Percentiles rank a stretch among this genome's conserved stretches.
Conservation (phyloP, 2,888 invertebrate species). For the Synanthedon myopaeformis region DNA sequence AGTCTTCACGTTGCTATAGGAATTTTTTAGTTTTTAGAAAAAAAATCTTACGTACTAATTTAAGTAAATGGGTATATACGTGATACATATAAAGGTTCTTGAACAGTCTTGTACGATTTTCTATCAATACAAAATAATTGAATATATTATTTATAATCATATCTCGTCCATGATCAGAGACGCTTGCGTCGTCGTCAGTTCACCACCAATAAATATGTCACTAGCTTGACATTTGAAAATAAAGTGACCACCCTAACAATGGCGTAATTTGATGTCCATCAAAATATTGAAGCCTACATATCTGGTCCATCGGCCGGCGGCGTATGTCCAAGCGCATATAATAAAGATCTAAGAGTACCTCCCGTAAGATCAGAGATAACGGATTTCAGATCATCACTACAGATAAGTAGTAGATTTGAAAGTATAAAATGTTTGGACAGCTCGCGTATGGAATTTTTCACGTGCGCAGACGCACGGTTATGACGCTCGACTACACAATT, state of each 20-base stretch:
- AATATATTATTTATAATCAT: constrained; percentile 38
- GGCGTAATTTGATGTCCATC: constrained; percentile 56
- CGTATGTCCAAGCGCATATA: constrained; percentile 39
- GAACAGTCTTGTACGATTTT: constrained; percentile 2
- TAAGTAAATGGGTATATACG: no score
- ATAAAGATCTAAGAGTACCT: constrained; percentile 65
- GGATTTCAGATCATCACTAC: constrained; percentile 61
- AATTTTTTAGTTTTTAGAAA: no score
- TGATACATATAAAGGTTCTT: no score
- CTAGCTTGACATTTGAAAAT: constrained; percentile 34
- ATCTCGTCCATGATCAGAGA: constrained; percentile 38
- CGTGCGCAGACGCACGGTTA: constrained; percentile 56
- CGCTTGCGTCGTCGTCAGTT: no score
- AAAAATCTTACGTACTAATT: no score
- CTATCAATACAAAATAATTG: constrained; percentile 13
- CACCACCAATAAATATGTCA: constrained; percentile 60
- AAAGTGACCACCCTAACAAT: constrained; percentile 49
- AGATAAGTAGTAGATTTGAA: constrained; percentile 64
- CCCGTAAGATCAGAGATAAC: constrained; percentile 54
- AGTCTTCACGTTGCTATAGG: no score
- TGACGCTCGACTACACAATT: constrained; percentile 33
- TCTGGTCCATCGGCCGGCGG: constrained; percentile 15
- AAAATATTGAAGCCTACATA: constrained; percentile 30
- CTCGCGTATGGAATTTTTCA: constrained; percentile 64
- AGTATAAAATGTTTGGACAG: constrained; percentile 71